Base-by-base conservation (phyloP, 2,797 vertebrate genomes). In the Aselliscus stoliczkanus region DNA sequence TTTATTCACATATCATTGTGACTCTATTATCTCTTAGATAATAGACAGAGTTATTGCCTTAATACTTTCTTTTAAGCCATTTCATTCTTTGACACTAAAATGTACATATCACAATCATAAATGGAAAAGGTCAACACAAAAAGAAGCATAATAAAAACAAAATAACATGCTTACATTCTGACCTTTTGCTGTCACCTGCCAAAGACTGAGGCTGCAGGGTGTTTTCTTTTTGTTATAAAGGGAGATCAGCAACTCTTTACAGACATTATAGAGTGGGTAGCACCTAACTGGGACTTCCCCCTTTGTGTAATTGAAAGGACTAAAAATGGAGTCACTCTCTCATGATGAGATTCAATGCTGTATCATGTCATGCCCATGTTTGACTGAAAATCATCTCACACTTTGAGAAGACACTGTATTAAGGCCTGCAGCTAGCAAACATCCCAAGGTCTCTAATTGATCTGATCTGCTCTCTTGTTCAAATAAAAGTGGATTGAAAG, bases 61-160 rank as follows among this genome's bases (percentile, higher is more conserved):
- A 80, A 76, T 77, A 54, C 52, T 95, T 95, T 70, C 56, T 50
- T 81, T 89, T 79, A 84, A 85, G 23, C 2, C n/a, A 27, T 73
- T 37, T 72, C 75, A 85, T 67, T 93, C 25, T 73, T 83, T 94
- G 67, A 64, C 54, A 77, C 47, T 75, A 89, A 96, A 95, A 54
- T 52, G 27, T 14, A 67, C 17, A 4, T 77, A 52, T n/a, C 18
- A 56, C 23, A 81, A 56, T 21, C 34, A 14, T 67, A 88, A 50
- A 31, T 37, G 31, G 23, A 65, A 91, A 90, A 75, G 15, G 15
- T 75, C 88, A 92, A 85, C 56, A 62, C 17, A 76, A 81, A 90
- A 94, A 73, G 79, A 27, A 92, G 20, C 21, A 56, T 25, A 85
- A 31, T 75, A 72, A 81, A 94, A 56, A 80, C 7, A 93, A 88